These are phyloP conservation scores for Tinea semifulvella DNA, from an alignment of 2,888 invertebrate species.

Conservation along the genomic window DNA sequence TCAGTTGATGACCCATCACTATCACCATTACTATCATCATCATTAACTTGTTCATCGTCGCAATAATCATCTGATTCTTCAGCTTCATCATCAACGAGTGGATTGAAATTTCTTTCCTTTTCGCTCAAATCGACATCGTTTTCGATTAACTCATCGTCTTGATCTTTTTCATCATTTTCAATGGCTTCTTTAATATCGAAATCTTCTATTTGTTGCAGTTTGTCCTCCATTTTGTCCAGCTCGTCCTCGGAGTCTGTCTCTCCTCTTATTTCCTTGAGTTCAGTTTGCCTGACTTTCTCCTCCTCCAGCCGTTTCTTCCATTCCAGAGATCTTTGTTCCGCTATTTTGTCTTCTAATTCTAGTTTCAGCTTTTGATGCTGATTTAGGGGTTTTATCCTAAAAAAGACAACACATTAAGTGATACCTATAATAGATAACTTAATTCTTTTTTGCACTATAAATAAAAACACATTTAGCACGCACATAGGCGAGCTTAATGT, in stretches of 20 bases:
- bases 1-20: conserved; percentile 29
- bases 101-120: conserved; percentile 46
- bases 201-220: conserved; percentile 32
- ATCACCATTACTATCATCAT: conserved; percentile 22
- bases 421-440: conserved; percentile 8
- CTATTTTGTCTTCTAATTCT: conserved; percentile 76
- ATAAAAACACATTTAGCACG: no score
- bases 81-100: conserved; percentile 58
- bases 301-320: conserved; percentile 72
- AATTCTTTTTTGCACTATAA: no score
- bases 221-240: conserved; percentile 49
- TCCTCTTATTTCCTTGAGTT: conserved; percentile 37
- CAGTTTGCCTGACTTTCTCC: conserved; percentile 47
- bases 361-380: conserved; percentile 75
- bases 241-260: conserved; percentile 46
- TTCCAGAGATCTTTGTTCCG: conserved; percentile 73
- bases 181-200: conserved; percentile 33
- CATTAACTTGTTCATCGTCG: conserved; percentile 21
- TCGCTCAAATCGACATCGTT: conserved; percentile 40
- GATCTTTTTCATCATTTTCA: conserved; percentile 56
- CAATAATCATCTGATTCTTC: conserved; percentile 48
- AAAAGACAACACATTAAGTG: no score
- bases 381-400: conserved; percentile 72
- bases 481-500: no score
- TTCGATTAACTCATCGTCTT: conserved; percentile 46